Base-by-base conservation (phyloP, 2,888 invertebrate genomes). In the Corbicula japonica region DNA sequence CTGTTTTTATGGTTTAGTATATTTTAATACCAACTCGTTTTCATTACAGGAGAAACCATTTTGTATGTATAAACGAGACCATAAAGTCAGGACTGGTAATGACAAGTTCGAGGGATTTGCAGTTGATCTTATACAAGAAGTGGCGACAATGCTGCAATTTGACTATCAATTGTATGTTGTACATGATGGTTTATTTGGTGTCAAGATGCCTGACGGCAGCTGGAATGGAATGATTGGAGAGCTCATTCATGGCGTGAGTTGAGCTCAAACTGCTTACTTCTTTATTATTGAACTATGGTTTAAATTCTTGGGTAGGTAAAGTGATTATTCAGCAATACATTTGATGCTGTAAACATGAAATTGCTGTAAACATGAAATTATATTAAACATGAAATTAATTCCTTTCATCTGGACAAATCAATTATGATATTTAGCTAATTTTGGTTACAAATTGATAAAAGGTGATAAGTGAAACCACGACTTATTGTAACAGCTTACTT, bases 211-310 rank as follows among this genome's bases (percentile, higher is more conserved):
- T 0, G 81, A 86, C 50, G 89, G 88, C 10, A 90, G 87, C 4
- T 93, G 93, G 93, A 90, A 92, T 62, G 93, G 93, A 12, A 91
- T 93, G 86, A 89, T 93, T 26, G 90, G 92, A n/a, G 92, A 93
- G 60, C 76, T 93, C 12, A 75, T 93, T 6, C 85, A 89, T n/a
- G 92, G 92, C 84, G 93, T 93, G 82, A 77, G 66, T 26, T 2
- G n/a, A n/a, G n/a, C n/a, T n/a, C n/a, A n/a, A n/a, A n/a, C n/a
- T n/a, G n/a, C n/a, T n/a, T n/a, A n/a, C n/a, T n/a, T n/a, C n/a
- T n/a, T n/a, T n/a, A n/a, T 38, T 32, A 10, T 54, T 30, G 23
- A 3, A 48, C 18, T 48, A 4, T 12, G 26, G 21, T 12, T 48
- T 15, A 10, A 8, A 6, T n/a, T 48, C 21, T 48, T 21, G 5